Percentiles rank a stretch among this genome's conserved stretches.
Conservation (phyloP, 2,797 vertebrate genomes). For the Pseudotriccus pelzelni region DNA sequence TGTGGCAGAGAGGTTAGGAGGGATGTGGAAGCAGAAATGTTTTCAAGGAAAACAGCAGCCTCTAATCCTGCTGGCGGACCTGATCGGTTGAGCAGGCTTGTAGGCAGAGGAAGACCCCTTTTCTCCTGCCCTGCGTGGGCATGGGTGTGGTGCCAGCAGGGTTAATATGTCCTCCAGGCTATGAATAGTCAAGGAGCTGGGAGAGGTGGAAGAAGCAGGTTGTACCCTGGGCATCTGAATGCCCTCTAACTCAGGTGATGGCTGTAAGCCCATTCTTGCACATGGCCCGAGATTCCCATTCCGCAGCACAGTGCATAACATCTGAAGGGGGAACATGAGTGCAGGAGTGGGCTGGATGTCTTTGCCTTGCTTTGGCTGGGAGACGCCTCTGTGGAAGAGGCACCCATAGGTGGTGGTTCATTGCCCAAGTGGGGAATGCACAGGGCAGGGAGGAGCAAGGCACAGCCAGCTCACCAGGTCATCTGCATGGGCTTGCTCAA, state of each 20-base stretch:
- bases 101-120: not conserved
- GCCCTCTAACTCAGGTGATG: not conserved
- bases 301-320: not conserved
- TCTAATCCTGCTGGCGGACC: not conserved
- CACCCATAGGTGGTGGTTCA: not conserved
- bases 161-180: not conserved
- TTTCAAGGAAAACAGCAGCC: not conserved
- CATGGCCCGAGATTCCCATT: not conserved
- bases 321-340: not conserved
- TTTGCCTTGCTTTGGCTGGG: not conserved
- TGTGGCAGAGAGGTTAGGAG: not conserved
- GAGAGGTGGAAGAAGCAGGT: not conserved
- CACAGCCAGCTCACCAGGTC: not conserved
- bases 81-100: not conserved
- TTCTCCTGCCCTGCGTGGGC: not conserved
- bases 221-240: not conserved
- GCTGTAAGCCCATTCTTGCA: not conserved
- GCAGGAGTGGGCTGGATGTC: not conserved
- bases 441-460: not conserved
- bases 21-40: not conserved
- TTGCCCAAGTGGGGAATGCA: not conserved
- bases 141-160: not conserved
- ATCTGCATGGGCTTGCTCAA: not conserved
- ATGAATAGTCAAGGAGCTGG: rapidly evolving
- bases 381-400: not conserved